These are phyloP conservation scores for Drosophila cognata DNA, from an alignment of 2,888 invertebrate genomes.

Conservation along the genomic window DNA sequence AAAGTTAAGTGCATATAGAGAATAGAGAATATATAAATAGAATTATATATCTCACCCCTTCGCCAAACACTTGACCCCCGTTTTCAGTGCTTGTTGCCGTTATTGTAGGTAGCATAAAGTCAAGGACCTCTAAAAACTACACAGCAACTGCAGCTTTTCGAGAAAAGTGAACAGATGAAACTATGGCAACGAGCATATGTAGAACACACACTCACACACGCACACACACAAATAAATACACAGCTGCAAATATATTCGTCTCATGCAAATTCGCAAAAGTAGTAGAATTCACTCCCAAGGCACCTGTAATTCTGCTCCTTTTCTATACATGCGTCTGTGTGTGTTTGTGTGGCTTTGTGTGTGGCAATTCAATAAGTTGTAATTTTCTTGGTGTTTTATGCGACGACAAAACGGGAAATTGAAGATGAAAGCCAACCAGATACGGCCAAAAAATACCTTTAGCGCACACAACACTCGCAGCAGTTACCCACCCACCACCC, in stretches of 20 bases:
- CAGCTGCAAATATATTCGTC: slow-evolving; percentile 52
- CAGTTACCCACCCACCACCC: not conserved
- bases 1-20: not conserved
- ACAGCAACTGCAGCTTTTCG: slow-evolving; percentile 38
- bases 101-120: slow-evolving; percentile 35
- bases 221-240: slow-evolving; percentile 1
- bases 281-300: slow-evolving; percentile 50
- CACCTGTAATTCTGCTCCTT: slow-evolving; percentile 38
- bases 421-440: slow-evolving; percentile 74
- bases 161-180: slow-evolving; percentile 63
- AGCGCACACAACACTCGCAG: slow-evolving; percentile 23
- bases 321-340: slow-evolving; percentile 13
- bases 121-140: slow-evolving; percentile 54
- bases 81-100: not conserved
- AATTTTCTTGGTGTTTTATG: slow-evolving; percentile 73
- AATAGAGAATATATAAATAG: not conserved
- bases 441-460: slow-evolving; percentile 65
- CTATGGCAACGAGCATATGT: slow-evolving; percentile 49
- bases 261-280: slow-evolving; percentile 17
- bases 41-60: not conserved
- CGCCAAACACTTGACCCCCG: not conserved
- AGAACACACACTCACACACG: slow-evolving; percentile 3
- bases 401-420: slow-evolving; percentile 73
- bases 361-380: slow-evolving; percentile 78
- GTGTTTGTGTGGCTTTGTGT: slow-evolving; percentile 29